Percentiles rank a stretch among this genome's conserved stretches.
Conservation (phyloP, 2,113 vertebrate species). For the Phalacrocorax brasilianus region DNA sequence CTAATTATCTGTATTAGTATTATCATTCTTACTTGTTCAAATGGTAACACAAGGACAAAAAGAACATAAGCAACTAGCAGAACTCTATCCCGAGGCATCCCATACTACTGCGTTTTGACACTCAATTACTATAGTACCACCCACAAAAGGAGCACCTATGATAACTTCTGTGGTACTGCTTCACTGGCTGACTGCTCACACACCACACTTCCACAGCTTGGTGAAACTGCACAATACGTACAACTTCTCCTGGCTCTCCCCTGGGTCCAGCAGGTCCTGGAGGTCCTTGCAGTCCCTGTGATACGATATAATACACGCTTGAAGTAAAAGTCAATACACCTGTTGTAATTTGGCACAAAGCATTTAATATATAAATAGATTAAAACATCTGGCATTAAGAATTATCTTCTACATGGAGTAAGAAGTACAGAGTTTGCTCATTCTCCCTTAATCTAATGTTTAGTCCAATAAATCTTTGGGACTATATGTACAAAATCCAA, state of each 20-base stretch:
- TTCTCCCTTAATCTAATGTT: background rate
- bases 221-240: slow-evolving; percentile 66
- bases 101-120: background rate
- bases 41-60: background rate
- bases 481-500: background rate
- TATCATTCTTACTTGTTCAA: background rate
- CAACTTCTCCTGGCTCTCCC: slow-evolving; percentile 85
- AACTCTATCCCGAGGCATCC: background rate
- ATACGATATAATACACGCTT: background rate
- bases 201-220: background rate
- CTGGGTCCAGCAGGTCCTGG: slow-evolving; percentile 80
- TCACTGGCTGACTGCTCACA: background rate
- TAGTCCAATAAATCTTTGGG: background rate
- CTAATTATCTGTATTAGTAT: background rate
- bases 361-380: background rate
- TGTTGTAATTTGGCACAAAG: background rate
- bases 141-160: background rate
- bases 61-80: background rate
- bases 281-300: slow-evolving; percentile 86
- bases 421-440: background rate
- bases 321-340: background rate
- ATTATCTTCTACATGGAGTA: background rate
- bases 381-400: background rate
- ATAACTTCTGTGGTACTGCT: background rate
- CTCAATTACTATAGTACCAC: background rate